phyloP scores from a whole-genome alignment of 1,140 invertebrate species.

The Bombus picipes region DNA sequence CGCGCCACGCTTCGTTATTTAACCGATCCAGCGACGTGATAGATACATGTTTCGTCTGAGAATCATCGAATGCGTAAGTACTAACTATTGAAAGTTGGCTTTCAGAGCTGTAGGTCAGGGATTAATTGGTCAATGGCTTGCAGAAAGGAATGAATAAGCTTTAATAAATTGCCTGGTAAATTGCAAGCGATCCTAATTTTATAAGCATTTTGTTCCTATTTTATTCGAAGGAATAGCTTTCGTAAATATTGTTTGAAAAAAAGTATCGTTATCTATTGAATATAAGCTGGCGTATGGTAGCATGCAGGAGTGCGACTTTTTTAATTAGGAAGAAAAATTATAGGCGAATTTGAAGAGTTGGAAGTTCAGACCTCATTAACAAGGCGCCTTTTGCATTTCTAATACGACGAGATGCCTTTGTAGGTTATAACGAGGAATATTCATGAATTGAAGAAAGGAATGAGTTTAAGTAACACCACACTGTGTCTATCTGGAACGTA shows the following conservation, averaged over 20 bases:
- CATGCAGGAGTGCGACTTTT: neutral
- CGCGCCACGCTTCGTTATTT: neutral
- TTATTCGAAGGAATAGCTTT: neutral
- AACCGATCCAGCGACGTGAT: neutral
- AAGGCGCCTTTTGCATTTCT: neutral
- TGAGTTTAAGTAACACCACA: constrained; percentile 1
- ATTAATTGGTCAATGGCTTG: neutral
- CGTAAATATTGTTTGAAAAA: neutral
- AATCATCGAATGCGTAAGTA: neutral
- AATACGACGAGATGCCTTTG: constrained; percentile 4
- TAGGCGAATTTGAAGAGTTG: neutral
- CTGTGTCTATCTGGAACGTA: neutral
- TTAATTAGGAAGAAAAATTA: constrained; percentile 1
- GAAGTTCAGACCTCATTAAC: constrained; percentile 15
- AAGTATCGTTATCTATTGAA: neutral
- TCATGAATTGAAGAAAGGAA: constrained; percentile 21
- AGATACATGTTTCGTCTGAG: neutral
- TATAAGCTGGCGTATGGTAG: neutral
- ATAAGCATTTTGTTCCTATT: neutral
- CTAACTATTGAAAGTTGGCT: neutral
- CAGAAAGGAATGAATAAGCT: too few relatives aligned
- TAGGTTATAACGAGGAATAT: constrained; percentile 29
- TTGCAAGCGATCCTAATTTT: neutral
- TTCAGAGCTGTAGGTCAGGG: neutral
- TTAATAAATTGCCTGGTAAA: neutral